These are phyloP conservation scores for Micromys minutus DNA, from an alignment of 2,113 vertebrate species.

Conservation along the genomic window DNA sequence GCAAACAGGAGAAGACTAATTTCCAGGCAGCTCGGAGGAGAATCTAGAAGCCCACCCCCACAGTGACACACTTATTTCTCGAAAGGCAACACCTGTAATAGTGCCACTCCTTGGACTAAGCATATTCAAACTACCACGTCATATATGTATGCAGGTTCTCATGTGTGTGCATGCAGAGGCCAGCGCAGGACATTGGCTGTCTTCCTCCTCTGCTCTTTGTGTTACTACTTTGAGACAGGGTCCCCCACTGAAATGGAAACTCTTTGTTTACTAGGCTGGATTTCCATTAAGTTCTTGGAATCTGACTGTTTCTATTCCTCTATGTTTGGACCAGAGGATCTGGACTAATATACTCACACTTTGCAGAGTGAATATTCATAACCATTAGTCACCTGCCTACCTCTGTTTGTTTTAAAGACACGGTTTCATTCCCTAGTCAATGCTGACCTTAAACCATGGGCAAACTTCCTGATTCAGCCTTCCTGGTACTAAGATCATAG, in stretches of 20 bases:
- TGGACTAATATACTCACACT: neutral
- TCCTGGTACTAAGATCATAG: neutral
- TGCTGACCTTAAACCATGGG: neutral
- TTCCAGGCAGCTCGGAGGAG: too few relatives aligned
- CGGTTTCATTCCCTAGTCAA: neutral
- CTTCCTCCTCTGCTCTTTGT: neutral
- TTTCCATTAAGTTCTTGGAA: neutral
- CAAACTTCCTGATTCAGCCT: neutral
- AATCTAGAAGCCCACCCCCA: too few relatives aligned
- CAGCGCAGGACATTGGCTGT: neutral
- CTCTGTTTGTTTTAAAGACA: neutral
- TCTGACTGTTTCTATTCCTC: neutral
- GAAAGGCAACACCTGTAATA: too few relatives aligned
- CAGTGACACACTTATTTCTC: too few relatives aligned
- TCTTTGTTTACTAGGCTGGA: neutral
- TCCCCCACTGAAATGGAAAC: too few relatives aligned
- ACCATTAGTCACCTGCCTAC: neutral
- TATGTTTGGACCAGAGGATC: neutral
- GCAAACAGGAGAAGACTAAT: too few relatives aligned
- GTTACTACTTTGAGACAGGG: neutral
- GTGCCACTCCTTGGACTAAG: too few relatives aligned
- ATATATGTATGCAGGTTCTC: neutral
- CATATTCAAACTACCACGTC: too few relatives aligned
- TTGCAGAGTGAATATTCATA: neutral
- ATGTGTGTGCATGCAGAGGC: neutral